Evolutionary conservation across 2,888 invertebrate species (phyloP), one percentile per base, ranked within the genome.

Genomic region (Drosophila longiperda): DNA sequence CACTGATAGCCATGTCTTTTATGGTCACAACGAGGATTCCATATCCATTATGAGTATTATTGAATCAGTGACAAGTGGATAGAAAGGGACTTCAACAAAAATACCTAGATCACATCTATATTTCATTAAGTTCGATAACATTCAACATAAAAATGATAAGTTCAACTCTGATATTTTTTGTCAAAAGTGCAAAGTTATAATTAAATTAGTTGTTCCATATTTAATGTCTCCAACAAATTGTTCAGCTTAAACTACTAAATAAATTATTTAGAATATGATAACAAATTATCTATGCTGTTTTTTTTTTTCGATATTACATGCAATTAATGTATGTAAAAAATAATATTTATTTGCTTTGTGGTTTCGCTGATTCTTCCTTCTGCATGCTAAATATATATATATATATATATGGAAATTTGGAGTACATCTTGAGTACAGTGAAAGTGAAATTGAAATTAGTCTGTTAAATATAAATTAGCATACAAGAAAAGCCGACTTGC

Each of bases 401-500:
- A 20, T 7, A 45, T 23, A 20, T 20, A 20, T 12, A 1, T 20
- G 4, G 2, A 36, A 20, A 29, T 36, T 17, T 29, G 36, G 1
- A 62, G 29, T 29, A 12, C 52, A 45, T 29, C 32, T 61, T 34
- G 29, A 60, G 48, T n/a, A 17, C 36, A 17, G 17, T 15, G 9
- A 2, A 54, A 17, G 50, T n/a, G 20, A 20, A 20, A 23, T 55
- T 23, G 20, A 42, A 58, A 29, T 17, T 11, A 58, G 42, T 42
- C 54, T 34, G 52, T 53, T 66, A 69, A 73, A 62, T 40, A 69
- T 72, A 75, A 45, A 45, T 45, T 23, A 23, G 45, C 45, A 20
- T 79, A 58, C 75, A 72, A 9, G 42, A 58, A 67, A 67, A 75
- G 40, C 57, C 33, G 48, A 42, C 53, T 60, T 50, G 63, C 63